A percentile compares a stretch with the other conserved stretches of the same genome.
phyloP scores from a whole-genome alignment of 2,113 vertebrate species.

The Catharus bicknelli region DNA sequence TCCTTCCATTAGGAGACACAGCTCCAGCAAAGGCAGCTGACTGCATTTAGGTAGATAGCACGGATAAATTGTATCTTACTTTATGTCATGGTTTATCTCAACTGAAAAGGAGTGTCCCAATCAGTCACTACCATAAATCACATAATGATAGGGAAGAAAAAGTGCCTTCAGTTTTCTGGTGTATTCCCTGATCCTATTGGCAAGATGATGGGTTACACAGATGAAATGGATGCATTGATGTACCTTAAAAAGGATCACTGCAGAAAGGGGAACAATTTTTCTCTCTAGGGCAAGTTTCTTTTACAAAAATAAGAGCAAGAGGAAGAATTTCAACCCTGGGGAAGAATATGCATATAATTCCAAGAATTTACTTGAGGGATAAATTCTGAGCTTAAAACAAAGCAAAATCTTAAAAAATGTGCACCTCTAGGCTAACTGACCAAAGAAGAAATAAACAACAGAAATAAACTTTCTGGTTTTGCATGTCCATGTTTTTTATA shows the following conservation, averaged over 20 bases:
- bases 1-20: neutral
- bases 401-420: neutral
- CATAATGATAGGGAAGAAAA: neutral
- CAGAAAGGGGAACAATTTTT: neutral
- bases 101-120: neutral
- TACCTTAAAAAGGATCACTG: neutral
- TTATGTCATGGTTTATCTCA: neutral
- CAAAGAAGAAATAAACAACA: neutral
- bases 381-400: neutral
- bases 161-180: neutral
- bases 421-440: neutral
- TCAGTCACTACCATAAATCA: neutral
- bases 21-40: neutral
- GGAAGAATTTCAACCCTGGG: neutral
- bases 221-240: neutral
- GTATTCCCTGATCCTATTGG: neutral
- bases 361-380: neutral
- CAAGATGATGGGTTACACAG: neutral
- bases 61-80: neutral
- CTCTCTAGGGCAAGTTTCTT: neutral
- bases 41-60: neutral
- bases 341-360: neutral
- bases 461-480: neutral
- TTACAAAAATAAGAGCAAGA: neutral
- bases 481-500: neutral